phyloP scores from a whole-genome alignment of 1,140 invertebrate species.

The Eulimnadia texana region DNA sequence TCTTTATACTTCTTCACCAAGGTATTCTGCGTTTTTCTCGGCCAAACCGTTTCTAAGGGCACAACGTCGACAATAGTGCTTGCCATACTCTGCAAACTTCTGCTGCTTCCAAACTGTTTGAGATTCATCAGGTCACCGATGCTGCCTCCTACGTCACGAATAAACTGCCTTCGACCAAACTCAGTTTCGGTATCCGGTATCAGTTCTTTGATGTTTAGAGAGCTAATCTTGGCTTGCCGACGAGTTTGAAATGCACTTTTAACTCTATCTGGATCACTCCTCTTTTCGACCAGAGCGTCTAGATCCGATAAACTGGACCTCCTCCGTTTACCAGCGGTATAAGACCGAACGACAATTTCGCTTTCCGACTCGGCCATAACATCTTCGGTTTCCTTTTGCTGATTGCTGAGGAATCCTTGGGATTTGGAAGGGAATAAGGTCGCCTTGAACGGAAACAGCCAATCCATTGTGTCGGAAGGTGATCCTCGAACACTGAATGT shows the following conservation, averaged over 20 bases:
- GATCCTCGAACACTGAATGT: background rate
- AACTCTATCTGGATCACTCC: conserved; percentile 14
- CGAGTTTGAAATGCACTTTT: background rate
- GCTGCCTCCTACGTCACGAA: conserved; percentile 32
- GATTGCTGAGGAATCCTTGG: background rate
- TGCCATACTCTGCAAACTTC: conserved; percentile 40
- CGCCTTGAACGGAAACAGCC: conserved; percentile 4
- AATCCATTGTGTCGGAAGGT: conserved; percentile 3
- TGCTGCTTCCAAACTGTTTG: conserved; percentile 48
- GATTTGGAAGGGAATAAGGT: conserved; percentile 3
- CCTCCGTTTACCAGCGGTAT: conserved; percentile 28
- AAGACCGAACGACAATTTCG: background rate
- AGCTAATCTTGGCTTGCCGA: background rate
- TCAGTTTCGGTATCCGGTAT: background rate
- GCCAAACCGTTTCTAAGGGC: conserved; percentile 51
- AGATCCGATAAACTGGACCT: conserved; percentile 55
- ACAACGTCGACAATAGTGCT: conserved; percentile 43
- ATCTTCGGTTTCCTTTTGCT: background rate
- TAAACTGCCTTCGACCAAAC: background rate
- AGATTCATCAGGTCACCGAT: conserved; percentile 63
- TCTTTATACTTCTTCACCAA: background rate
- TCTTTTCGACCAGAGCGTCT: conserved; percentile 37
- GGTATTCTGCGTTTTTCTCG: conserved; percentile 20
- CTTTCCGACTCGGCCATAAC: background rate
- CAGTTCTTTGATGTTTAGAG: background rate